These are phyloP conservation scores for Xyliphius kryptos DNA, from an alignment of 2,113 vertebrate genomes.

Conservation along the genomic window DNA sequence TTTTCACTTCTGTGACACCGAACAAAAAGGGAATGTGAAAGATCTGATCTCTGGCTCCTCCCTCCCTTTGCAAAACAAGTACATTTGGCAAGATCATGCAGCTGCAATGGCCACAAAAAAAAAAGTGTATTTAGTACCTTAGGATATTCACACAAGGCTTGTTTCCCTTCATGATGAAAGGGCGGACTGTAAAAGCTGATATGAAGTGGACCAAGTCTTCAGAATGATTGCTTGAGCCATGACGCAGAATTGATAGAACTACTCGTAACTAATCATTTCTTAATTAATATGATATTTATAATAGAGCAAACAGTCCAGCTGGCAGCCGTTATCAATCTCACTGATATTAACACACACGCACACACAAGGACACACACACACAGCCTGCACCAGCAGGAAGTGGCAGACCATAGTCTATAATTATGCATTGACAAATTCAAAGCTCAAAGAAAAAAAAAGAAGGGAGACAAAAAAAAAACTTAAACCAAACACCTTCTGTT, in stretches of 20 bases:
- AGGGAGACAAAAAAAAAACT: not conserved
- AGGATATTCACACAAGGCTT: no score
- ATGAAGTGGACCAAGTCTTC: no score
- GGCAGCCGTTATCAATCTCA: constrained; percentile 42
- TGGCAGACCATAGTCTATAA: constrained; percentile 17
- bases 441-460: constrained; percentile 15
- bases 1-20: no score
- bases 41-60: no score
- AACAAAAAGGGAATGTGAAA: no score
- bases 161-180: no score
- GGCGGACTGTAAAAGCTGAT: no score
- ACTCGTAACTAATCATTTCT: not conserved
- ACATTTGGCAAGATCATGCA: no score
- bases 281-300: constrained; percentile 19
- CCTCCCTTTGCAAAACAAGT: no score
- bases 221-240: not conserved
- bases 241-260: not conserved
- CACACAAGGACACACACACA: no score
- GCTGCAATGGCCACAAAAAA: no score
- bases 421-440: constrained; percentile 30
- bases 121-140: no score
- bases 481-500: not conserved
- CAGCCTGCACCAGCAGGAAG: constrained; percentile 21
- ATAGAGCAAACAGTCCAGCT: constrained; percentile 63
- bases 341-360: constrained; percentile 7